phyloP scores from a whole-genome alignment of 1,140 invertebrate genomes.

The Papilio dardanus region DNA sequence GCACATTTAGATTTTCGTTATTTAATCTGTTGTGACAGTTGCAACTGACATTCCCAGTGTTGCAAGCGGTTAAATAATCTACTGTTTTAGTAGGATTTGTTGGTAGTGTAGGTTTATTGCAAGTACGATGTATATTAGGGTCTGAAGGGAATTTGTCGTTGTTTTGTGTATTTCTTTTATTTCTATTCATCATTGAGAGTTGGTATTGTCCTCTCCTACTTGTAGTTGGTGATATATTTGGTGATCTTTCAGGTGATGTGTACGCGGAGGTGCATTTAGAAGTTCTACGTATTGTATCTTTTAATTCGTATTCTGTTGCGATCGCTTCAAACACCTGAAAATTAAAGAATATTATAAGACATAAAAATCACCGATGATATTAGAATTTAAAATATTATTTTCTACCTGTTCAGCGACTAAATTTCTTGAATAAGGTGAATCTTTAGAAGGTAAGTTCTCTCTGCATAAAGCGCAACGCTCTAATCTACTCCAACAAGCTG shows the following conservation, averaged over 20 bases:
- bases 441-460: constrained; percentile 63
- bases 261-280: constrained; percentile 56
- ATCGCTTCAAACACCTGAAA: constrained; percentile 76
- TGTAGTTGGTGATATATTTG: constrained; percentile 59
- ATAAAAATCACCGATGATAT: background rate
- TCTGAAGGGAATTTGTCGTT: constrained; percentile 67
- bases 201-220: constrained; percentile 67
- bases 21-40: constrained; percentile 46
- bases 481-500: constrained; percentile 69
- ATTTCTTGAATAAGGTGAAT: constrained; percentile 70
- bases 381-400: background rate
- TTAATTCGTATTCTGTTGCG: constrained; percentile 74
- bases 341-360: background rate
- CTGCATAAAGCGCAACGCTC: constrained; percentile 71
- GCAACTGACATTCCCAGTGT: constrained; percentile 46
- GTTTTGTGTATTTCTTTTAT: constrained; percentile 51
- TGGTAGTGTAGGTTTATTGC: constrained; percentile 29
- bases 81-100: constrained; percentile 42
- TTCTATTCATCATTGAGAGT: constrained; percentile 67
- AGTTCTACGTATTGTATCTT: constrained; percentile 51
- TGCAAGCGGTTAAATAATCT: constrained; percentile 44
- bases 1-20: constrained; percentile 40
- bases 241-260: constrained; percentile 62
- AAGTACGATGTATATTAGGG: constrained; percentile 60
- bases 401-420: constrained; percentile 75